Conservation (phyloP, 2,797 vertebrate genomes). For the Cryptoprocta ferox region DNA sequence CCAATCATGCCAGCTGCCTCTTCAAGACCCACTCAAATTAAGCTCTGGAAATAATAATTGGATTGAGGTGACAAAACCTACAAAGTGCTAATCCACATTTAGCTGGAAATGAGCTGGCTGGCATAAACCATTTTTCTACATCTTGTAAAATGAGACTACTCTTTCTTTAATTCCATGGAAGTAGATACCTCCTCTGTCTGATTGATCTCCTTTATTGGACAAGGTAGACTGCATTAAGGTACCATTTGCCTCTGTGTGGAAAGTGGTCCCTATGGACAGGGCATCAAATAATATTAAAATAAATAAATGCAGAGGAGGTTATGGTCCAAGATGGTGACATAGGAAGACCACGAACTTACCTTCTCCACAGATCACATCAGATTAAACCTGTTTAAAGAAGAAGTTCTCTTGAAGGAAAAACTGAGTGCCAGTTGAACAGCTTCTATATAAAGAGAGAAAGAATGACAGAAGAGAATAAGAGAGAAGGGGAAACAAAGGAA, state of each 20-base stretch:
- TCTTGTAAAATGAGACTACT: not conserved
- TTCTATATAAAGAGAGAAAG: not conserved
- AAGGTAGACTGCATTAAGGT: not conserved
- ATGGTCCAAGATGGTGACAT: not conserved
- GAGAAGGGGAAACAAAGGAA: not conserved
- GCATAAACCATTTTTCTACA: not conserved
- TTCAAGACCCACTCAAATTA: not conserved
- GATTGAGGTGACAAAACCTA: not conserved
- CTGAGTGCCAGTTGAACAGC: not conserved
- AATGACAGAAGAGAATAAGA: not conserved
- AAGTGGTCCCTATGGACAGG: not conserved
- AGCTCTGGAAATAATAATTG: not conserved
- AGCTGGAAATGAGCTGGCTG: not conserved
- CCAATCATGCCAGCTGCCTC: not conserved
- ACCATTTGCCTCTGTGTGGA: not conserved
- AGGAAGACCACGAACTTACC: not conserved
- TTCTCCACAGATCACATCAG: not conserved
- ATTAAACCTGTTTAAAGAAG: not conserved
- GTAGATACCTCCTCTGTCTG: not conserved
- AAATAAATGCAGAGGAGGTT: not conserved
- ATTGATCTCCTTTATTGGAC: not conserved
- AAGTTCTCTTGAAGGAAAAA: not conserved
- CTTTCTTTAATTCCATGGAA: not conserved
- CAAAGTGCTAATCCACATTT: not conserved
- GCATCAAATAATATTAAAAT: not conserved